These are phyloP conservation scores for Pediacus dermestoides DNA, from an alignment of 2,888 invertebrate genomes.

Conservation along the genomic window DNA sequence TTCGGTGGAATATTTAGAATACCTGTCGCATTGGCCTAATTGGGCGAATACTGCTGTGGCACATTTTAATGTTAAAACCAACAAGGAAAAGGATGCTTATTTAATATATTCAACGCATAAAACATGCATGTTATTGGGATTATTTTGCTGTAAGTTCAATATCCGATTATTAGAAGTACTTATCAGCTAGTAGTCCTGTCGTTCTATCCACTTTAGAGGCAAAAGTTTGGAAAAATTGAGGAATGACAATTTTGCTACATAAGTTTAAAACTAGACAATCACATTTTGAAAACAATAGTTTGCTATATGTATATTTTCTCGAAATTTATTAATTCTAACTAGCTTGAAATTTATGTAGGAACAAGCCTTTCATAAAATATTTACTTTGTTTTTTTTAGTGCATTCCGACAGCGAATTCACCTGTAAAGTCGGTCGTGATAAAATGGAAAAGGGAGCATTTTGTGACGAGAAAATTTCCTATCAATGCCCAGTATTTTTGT, in stretches of 20 bases:
- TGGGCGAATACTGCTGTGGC: constrained; percentile 58
- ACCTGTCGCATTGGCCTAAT: constrained; percentile 62
- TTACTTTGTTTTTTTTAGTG: constrained; percentile 53
- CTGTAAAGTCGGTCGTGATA: constrained; percentile 47
- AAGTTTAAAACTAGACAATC: too few relatives aligned
- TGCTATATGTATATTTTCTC: background rate
- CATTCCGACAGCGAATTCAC: constrained; percentile 59
- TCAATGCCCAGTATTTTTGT: constrained; percentile 61
- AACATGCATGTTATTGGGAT: constrained; percentile 59
- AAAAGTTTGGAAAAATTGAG: too few relatives aligned
- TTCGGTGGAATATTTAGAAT: constrained; percentile 61
- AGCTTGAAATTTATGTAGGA: constrained; percentile 3
- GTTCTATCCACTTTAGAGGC: too few relatives aligned
- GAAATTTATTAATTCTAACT: constrained; percentile 4
- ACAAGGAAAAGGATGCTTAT: constrained; percentile 50
- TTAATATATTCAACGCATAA: constrained; percentile 59
- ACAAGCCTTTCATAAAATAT: background rate
- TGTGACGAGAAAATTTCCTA: constrained; percentile 59
- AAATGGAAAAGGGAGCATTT: constrained; percentile 41
- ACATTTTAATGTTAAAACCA: constrained; percentile 57
- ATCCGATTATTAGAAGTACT: too few relatives aligned
- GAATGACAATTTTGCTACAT: too few relatives aligned
- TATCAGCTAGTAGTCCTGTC: too few relatives aligned
- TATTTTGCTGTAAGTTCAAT: constrained; percentile 58
- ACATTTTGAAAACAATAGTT: too few relatives aligned